Evolutionary conservation across 2,888 invertebrate genomes (phyloP), one percentile per base, ranked within the genome.

Genomic region (Mythimna vitellina): DNA sequence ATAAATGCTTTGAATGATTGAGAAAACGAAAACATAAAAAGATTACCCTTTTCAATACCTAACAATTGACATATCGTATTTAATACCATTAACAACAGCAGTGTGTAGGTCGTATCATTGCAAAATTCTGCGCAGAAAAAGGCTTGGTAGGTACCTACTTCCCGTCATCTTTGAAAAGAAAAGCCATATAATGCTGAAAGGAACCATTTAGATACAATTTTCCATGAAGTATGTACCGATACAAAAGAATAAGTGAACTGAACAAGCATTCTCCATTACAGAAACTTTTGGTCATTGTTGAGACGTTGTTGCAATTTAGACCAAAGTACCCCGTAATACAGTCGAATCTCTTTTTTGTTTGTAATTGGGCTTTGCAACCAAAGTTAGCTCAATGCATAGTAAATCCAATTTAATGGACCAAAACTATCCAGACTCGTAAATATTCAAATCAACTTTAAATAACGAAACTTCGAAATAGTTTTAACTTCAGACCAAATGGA

Each of bases 361-460:
- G n/a, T n/a, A 53, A 68, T 56, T 54, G 51, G 49, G 42, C 25
- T 80, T 5, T 10, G 42, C 25, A n/a, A 22, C 35, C 25, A 49
- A 29, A 49, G 25, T 22, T 38, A 14, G 42, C 29, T 38, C 22
- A 20, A 60, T 54, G 32, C 25, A 25, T 12, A 25, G 17, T 35
- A 60, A 73, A 73, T 25, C 17, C 29, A 64, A 32, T 14, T 22
- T 60, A 64, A 51, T 42, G 38, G 9, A 66, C 42, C 12, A 25
- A 22, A 70, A 62, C n/a, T 67, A 38, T 20, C 38, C 9, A 62
- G 53, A 67, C 49, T 62, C 20, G 57, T 81, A 46, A 72, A 82
- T 62, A 66, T 81, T 61, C 14, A 53, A 68, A 58, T 61, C 20
- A 46, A 25, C 9, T 46, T 12, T 7, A 56, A n/a, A 49, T 42